Evolutionary conservation across 2,113 vertebrate species (phyloP), one percentile per base, ranked within the genome.

Genomic region (Pseudolaguvia tuberculata): DNA sequence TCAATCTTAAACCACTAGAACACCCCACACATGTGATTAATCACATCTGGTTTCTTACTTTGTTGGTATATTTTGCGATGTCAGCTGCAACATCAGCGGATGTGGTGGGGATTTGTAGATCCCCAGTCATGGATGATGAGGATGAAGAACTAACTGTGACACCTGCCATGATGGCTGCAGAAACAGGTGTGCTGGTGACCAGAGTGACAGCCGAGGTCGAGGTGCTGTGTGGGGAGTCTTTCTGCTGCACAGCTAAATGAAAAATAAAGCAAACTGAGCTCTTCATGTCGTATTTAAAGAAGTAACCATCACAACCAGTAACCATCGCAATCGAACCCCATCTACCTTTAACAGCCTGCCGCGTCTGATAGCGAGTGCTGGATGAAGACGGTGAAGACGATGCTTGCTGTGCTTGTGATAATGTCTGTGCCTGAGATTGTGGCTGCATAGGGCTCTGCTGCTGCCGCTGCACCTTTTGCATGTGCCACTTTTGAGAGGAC

Each of bases 401-500:
- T 5, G 74, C 74, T 70, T 79, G 84, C 76, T 76, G 85, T 78
- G 68, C 59, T 82, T 88, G 94, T 70, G 93, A 88, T 39, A 90
- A 91, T 35, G 87, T 87, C 83, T 90, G 91, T 21, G 52, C 27
- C 70, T 83, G 85, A 0, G 85, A 50, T 3, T 78, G 70, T 0
- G 83, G 78, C 48, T 47, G 86, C 8, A 83, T 76, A 73, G 87
- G 88, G 83, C 89, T 92, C 81, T 93, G 94, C 78, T 94, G 94
- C 86, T 96, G 95, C 1, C 94, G 91, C 84, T 97, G 96, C 65
- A 97, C 93, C 87, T 96, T 97, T 91, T 98, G 95, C 94, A 96
- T 94, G 90, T 97, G 95, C 96, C 96, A 99, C 89, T 98, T 99
- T 89, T 97, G 96, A 67, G 96, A 98, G 2, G 96, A 95, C 0